phyloP scores from a whole-genome alignment of 2,888 invertebrate species.

The Lepidonotus clava region DNA sequence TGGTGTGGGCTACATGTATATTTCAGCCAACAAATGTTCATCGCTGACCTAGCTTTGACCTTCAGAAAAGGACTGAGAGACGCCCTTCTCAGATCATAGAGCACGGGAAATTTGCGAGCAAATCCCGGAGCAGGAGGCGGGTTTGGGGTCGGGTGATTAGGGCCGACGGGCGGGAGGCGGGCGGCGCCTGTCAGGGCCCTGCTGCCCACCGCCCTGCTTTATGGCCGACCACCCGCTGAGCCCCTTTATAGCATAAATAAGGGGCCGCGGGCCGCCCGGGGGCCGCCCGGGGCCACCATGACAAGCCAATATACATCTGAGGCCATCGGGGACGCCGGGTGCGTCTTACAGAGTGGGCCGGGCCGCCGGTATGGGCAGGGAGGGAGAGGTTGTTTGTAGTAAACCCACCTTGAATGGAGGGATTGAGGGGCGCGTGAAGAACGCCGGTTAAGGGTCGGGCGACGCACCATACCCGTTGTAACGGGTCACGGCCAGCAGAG shows the following conservation, averaged over 20 bases:
- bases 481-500: no score
- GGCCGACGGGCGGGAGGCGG: not conserved
- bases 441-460: no score
- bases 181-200: not conserved
- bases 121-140: not conserved
- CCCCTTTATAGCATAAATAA: slow-evolving; percentile 15
- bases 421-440: no score
- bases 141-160: not conserved
- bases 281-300: not conserved
- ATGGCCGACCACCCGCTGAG: not conserved
- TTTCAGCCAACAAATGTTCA: no score
- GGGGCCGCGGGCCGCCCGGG: not conserved
- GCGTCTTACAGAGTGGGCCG: not conserved
- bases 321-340: not conserved
- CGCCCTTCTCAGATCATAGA: not conserved
- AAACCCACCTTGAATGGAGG: not conserved
- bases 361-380: not conserved
- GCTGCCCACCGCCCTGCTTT: not conserved
- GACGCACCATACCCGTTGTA: no score
- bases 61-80: no score
- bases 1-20: no score
- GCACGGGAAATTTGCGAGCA: not conserved
- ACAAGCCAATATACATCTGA: slow-evolving; percentile 31
- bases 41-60: no score
- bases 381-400: not conserved